These are phyloP conservation scores for Muraenolepis orangiensis DNA, from an alignment of 2,797 vertebrate genomes.

Conservation along the genomic window DNA sequence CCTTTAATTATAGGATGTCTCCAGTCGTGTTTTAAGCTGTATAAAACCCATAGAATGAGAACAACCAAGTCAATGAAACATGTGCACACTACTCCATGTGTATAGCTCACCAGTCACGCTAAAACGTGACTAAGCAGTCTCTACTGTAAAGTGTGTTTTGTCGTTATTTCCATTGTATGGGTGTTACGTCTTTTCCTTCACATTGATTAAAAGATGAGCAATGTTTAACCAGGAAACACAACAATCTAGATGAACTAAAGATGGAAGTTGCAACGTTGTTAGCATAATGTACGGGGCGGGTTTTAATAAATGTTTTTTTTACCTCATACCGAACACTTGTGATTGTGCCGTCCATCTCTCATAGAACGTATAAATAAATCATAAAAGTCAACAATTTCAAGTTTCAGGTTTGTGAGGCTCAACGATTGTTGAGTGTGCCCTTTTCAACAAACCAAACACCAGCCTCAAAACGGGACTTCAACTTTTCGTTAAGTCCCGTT, in stretches of 20 bases:
- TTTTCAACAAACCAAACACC: conserved; percentile 42
- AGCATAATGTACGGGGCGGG: conserved; percentile 28
- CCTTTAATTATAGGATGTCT: conserved; percentile 58
- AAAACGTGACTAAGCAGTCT: no score
- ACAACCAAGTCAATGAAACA: conserved; percentile 34
- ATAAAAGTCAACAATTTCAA: conserved; percentile 40
- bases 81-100: conserved; percentile 21
- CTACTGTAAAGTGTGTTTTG: background rate
- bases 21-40: conserved; percentile 42
- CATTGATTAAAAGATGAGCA: conserved; percentile 48
- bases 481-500: conserved; percentile 54
- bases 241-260: conserved; percentile 16
- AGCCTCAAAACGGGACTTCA: conserved; percentile 55
- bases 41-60: conserved; percentile 68
- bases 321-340: conserved; percentile 60
- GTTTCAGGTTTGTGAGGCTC: conserved; percentile 35
- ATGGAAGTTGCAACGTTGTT: conserved; percentile 25
- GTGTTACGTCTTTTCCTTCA: conserved; percentile 40
- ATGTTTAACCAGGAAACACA: conserved; percentile 33
- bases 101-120: conserved; percentile 16
- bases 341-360: conserved; percentile 60
- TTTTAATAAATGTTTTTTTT: conserved; percentile 52
- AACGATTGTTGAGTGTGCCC: conserved; percentile 32
- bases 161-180: conserved; percentile 62
- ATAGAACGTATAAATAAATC: conserved; percentile 51